Conservation (phyloP, 2,113 vertebrate species). For the Macrotis lagotis region DNA sequence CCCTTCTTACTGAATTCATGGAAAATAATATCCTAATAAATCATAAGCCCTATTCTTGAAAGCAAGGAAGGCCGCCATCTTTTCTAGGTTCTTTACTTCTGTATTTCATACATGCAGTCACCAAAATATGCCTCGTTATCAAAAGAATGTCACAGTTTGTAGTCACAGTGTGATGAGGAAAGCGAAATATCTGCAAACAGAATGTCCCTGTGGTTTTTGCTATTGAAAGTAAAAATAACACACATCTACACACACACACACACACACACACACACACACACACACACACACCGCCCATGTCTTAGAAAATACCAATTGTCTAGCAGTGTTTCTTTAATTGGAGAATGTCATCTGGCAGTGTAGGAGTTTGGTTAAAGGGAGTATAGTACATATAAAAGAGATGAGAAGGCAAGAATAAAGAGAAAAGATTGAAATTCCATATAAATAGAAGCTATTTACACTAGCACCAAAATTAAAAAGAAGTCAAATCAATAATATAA, state of each 20-base stretch:
- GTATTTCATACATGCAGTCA: background rate
- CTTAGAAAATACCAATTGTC: background rate
- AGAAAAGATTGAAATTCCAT: background rate
- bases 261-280: too few species aligned
- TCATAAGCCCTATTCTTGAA: background rate
- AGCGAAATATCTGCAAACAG: background rate
- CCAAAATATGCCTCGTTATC: background rate
- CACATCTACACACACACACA: too few species aligned
- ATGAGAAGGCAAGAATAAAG: background rate
- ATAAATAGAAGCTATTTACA: background rate
- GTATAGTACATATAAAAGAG: background rate
- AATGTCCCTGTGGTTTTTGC: background rate
- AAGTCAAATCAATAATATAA: background rate
- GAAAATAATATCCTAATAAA: background rate
- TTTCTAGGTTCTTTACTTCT: background rate
- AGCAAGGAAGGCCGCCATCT: background rate
- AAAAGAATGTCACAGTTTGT: background rate
- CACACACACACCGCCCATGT: too few species aligned
- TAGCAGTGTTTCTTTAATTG: background rate
- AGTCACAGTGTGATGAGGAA: background rate
- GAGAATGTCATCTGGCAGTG: background rate
- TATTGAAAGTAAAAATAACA: background rate
- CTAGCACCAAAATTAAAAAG: background rate
- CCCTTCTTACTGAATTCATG: background rate
- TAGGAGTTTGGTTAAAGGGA: background rate